phyloP scores from a whole-genome alignment of 2,797 vertebrate species.

The Caiman crocodilus region DNA sequence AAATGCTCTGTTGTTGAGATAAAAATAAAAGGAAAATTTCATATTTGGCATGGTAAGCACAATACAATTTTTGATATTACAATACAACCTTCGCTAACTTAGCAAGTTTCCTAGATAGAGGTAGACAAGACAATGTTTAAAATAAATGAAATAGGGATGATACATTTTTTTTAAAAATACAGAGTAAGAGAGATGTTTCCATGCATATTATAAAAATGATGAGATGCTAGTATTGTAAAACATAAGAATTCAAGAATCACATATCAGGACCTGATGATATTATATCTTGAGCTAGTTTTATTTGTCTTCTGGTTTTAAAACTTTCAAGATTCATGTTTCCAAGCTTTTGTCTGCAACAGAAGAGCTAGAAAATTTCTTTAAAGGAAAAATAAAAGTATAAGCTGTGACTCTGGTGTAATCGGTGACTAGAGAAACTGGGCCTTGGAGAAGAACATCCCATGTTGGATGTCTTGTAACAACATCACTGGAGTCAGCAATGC shows the following conservation, averaged over 20 bases:
- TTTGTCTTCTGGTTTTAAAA: neutral
- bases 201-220: neutral
- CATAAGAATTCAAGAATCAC: neutral
- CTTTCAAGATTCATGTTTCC: neutral
- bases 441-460: conserved; percentile 62
- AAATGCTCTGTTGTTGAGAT: neutral
- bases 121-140: too few species aligned
- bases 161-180: neutral
- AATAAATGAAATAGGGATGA: too few species aligned
- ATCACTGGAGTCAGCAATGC: conserved; percentile 51
- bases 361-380: rapidly evolving
- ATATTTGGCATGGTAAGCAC: neutral
- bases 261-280: neutral
- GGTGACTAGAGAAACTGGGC: conserved; percentile 32
- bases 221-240: neutral
- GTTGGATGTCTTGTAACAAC: conserved; percentile 53
- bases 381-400: neutral
- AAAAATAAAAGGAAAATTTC: neutral
- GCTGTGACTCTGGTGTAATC: conserved; percentile 47
- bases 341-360: neutral
- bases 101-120: too few species aligned
- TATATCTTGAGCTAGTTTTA: neutral
- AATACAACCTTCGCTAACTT: too few species aligned
- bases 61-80: too few species aligned
- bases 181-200: neutral